Percentiles rank a stretch among this genome's conserved stretches.
These are phyloP conservation scores for Tursiops truncatus DNA, from an alignment of 2,113 vertebrate species.

Conservation along the genomic window DNA sequence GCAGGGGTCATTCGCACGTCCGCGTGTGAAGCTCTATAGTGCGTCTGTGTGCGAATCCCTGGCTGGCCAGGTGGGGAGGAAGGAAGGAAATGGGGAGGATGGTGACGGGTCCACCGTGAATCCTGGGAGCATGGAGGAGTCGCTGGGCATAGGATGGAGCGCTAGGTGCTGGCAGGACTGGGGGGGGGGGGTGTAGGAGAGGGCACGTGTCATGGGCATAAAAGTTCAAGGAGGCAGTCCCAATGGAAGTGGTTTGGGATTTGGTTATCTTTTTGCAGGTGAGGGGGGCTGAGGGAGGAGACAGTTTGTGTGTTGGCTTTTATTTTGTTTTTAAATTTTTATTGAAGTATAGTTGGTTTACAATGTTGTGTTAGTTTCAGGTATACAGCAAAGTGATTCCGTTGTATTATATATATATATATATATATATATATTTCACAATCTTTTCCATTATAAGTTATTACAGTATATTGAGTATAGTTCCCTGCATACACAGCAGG, in stretches of 20 bases:
- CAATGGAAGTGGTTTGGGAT: background rate
- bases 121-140: background rate
- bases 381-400: background rate
- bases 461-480: background rate
- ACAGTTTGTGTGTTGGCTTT: background rate
- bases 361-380: background rate
- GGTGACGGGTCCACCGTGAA: background rate
- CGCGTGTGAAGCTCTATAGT: background rate
- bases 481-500: background rate
- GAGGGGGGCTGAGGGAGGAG: background rate
- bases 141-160: fast-evolving
- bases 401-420: background rate
- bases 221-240: background rate
- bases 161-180: background rate
- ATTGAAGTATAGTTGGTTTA: background rate
- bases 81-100: background rate
- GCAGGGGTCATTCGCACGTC: background rate
- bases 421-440: background rate
- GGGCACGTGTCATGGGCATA: fast-evolving
- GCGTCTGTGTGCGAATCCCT: background rate
- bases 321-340: background rate
- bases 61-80: background rate
- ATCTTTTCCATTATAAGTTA: background rate
- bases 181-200: fast-evolving
- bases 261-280: background rate